Conservation (phyloP, 2,888 invertebrate species). For the Gymnoscelis rufifasciata region DNA sequence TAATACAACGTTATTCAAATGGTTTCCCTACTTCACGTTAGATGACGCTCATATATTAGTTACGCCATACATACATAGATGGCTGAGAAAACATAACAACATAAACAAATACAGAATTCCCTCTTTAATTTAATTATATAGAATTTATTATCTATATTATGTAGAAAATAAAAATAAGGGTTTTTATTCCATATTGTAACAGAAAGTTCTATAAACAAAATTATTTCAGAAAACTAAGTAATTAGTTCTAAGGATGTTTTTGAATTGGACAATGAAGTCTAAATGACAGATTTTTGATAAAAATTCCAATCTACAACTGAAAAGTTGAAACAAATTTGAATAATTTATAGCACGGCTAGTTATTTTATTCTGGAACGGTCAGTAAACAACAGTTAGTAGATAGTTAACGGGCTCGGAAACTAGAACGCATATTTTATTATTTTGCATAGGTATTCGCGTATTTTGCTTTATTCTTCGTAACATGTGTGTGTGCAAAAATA, state of each 20-base stretch:
- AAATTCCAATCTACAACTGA: too few species aligned
- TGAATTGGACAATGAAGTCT: too few species aligned
- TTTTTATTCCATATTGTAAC: too few species aligned
- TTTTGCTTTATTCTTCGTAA: too few species aligned
- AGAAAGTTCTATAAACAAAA: too few species aligned
- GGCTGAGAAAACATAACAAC: background rate
- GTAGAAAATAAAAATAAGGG: too few species aligned
- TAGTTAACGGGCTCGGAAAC: background rate
- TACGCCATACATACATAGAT: background rate
- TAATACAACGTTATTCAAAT: background rate
- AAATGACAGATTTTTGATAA: too few species aligned
- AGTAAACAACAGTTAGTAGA: background rate
- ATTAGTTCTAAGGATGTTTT: too few species aligned
- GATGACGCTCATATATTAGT: slow-evolving; percentile 14
- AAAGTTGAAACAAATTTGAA: background rate
- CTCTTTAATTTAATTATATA: too few species aligned
- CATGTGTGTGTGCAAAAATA: too few species aligned
- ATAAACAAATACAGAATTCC: background rate
- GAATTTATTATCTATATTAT: too few species aligned
- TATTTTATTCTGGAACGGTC: slow-evolving; percentile 1
- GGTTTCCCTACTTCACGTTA: slow-evolving; percentile 25
- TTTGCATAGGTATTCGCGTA: background rate
- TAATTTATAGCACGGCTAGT: background rate
- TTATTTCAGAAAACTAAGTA: too few species aligned
- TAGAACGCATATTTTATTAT: slow-evolving; percentile 2